A percentile compares a stretch with the other conserved stretches of the same genome.
Conservation (phyloP, 2,888 invertebrate species). For the Gonocerus acuteangulatus region DNA sequence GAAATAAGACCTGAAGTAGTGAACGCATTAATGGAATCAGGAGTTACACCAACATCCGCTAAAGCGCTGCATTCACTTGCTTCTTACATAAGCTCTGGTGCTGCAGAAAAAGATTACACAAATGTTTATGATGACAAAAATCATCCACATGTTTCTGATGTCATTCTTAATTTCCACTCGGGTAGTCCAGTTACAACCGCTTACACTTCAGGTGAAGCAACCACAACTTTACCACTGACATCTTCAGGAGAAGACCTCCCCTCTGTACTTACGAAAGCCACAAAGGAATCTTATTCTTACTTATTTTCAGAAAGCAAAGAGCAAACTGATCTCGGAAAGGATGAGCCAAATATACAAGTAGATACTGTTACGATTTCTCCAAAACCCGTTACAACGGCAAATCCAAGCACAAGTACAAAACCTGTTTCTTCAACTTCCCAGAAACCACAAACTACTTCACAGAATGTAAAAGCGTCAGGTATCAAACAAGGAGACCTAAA, state of each 20-base stretch:
- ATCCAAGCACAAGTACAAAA: background rate
- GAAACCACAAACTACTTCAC: background rate
- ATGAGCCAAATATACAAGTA: constrained; percentile 25
- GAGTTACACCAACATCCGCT: constrained; percentile 31
- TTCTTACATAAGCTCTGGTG: constrained; percentile 56
- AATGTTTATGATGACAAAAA: constrained; percentile 32
- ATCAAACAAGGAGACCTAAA: constrained; percentile 19
- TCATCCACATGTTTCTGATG: constrained; percentile 33
- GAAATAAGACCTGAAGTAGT: constrained; percentile 33
- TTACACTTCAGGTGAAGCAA: background rate
- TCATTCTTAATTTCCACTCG: constrained; percentile 24
- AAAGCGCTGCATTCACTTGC: constrained; percentile 57
- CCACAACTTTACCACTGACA: constrained; percentile 14
- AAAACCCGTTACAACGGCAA: constrained; percentile 1
- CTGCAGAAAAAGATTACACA: constrained; percentile 37
- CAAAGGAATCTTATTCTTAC: constrained; percentile 55
- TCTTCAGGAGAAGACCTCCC: constrained; percentile 42
- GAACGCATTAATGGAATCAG: constrained; percentile 30
- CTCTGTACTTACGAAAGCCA: constrained; percentile 57
- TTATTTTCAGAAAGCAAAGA: constrained; percentile 42
- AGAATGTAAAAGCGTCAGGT: no score
- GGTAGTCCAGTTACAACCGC: constrained; percentile 16
- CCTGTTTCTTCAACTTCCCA: background rate
- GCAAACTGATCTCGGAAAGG: constrained; percentile 19
- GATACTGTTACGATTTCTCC: constrained; percentile 2